Evolutionary conservation across 2,888 invertebrate species (phyloP), one percentile per base, ranked within the genome.

Genomic region (Cerceris ruficornis): DNA sequence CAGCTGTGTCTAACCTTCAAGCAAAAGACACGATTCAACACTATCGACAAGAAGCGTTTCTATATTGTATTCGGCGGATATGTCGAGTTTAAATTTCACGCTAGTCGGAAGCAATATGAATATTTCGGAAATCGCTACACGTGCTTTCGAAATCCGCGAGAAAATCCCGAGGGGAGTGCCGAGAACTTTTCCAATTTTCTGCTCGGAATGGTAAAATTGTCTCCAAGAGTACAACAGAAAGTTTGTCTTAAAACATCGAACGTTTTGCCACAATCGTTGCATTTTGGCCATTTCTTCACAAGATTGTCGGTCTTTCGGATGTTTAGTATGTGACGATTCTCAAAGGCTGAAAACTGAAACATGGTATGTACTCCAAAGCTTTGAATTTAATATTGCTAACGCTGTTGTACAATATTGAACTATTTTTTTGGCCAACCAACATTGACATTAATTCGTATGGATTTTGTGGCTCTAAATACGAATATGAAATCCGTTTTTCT

Each of bases 171-270:
- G 58, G 80, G 72, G 73, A 75, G 62, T 71, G 14, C 28, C 71
- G 65, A 75, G 71, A 87, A 87, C 77, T 87, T 85, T 85, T 85
- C 84, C 87, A 87, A 87, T 87, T 87, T 87, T 87, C 87, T 81
- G 75, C 61, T 79, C 83, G 80, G 77, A 68, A 59, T 77, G 60
- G 81, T 81, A 79, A 79, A 86, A 84, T 82, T 76, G 83, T 77
- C 70, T 67, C 57, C 67, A 61, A 83, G 80, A 67, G 80, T 59
- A 57, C 76, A 70, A 74, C 59, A 15, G 59, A 69, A 85, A 86
- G 69, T 84, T 86, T 50, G 13, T 46, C 46, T 14, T 28, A 46
- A 39, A 64, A 74, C 69, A 60, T 62, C 72, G 54, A 54, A 65
- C 54, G 42, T 14, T 6, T 2, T 17, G 7, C 55, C 8, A 11